Evolutionary conservation across 2,888 invertebrate genomes (phyloP).

Genomic region (Melipona bicolor): DNA sequence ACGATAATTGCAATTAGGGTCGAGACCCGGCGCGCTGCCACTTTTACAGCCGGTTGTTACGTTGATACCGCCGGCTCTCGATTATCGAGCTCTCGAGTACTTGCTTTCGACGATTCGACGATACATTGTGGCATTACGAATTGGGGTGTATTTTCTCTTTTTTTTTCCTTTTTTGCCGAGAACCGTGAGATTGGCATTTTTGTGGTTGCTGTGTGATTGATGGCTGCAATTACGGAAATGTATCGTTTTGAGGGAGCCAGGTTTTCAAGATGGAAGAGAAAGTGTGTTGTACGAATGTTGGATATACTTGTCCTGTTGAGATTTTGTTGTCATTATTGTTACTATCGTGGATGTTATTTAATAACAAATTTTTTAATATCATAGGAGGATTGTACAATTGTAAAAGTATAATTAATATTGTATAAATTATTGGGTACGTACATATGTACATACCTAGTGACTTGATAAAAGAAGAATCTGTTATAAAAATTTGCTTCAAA

Average conservation of each 20-base stretch:
- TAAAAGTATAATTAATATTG: too few relatives aligned
- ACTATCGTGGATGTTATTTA: too few relatives aligned
- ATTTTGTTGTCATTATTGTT: too few relatives aligned
- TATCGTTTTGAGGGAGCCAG: neutral
- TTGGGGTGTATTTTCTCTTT: neutral
- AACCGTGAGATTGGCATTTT: neutral
- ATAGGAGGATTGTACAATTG: too few relatives aligned
- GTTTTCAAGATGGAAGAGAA: neutral
- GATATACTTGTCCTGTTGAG: too few relatives aligned
- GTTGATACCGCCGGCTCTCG: neutral
- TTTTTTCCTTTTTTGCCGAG: neutral
- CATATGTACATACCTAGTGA: too few relatives aligned
- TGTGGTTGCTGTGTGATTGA: neutral
- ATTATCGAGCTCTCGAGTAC: slow-evolving; percentile 5
- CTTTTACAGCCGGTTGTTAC: neutral
- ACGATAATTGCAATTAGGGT: slow-evolving; percentile 34
- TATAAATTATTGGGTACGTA: too few relatives aligned
- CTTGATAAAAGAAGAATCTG: too few relatives aligned
- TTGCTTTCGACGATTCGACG: neutral
- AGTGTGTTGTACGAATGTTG: neutral
- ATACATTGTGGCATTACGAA: neutral
- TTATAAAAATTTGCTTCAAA: too few relatives aligned
- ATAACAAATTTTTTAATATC: too few relatives aligned
- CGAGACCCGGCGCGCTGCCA: neutral
- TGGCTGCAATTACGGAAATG: neutral